A percentile compares a stretch with the other conserved stretches of the same genome.
Evolutionary conservation across 2,113 vertebrate genomes (phyloP).

Genomic region (Marmota flaviventris): DNA sequence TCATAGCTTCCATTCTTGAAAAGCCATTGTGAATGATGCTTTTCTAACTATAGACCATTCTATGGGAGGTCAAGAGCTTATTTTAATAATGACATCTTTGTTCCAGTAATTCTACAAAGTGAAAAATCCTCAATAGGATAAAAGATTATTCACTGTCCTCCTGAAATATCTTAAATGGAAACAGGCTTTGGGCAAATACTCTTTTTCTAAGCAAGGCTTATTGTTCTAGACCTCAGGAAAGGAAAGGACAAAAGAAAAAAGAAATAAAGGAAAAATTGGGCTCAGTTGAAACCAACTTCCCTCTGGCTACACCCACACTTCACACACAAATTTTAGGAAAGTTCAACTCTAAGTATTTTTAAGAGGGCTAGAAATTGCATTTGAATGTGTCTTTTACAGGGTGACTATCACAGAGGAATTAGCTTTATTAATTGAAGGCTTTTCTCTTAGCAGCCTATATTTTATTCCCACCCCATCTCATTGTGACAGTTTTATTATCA

Average conservation of each 20-base stretch:
- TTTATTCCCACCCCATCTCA: not conserved
- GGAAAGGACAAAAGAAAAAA: constrained; percentile 28
- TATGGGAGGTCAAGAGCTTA: constrained; percentile 20
- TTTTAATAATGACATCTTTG: constrained; percentile 69
- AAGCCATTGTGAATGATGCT: constrained; percentile 44
- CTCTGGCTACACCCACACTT: not conserved
- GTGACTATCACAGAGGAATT: not conserved
- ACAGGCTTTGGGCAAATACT: constrained; percentile 59
- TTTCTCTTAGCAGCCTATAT: constrained; percentile 14
- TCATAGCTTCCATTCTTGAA: constrained; percentile 56
- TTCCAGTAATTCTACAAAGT: constrained; percentile 60
- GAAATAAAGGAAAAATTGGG: not conserved
- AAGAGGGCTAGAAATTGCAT: not conserved
- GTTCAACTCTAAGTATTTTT: not conserved
- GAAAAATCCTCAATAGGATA: constrained; percentile 52
- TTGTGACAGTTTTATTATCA: not conserved
- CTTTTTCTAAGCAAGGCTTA: constrained; percentile 63
- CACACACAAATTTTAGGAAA: constrained; percentile 38
- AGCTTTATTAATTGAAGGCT: not conserved
- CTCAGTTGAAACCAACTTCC: not conserved
- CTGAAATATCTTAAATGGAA: constrained; percentile 59
- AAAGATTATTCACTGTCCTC: constrained; percentile 45
- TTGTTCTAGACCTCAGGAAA: constrained; percentile 45
- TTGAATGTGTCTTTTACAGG: constrained; percentile 8
- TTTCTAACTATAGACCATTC: constrained; percentile 42